Evolutionary conservation across 2,113 vertebrate species (phyloP).

Genomic region (Oplegnathus fasciatus): DNA sequence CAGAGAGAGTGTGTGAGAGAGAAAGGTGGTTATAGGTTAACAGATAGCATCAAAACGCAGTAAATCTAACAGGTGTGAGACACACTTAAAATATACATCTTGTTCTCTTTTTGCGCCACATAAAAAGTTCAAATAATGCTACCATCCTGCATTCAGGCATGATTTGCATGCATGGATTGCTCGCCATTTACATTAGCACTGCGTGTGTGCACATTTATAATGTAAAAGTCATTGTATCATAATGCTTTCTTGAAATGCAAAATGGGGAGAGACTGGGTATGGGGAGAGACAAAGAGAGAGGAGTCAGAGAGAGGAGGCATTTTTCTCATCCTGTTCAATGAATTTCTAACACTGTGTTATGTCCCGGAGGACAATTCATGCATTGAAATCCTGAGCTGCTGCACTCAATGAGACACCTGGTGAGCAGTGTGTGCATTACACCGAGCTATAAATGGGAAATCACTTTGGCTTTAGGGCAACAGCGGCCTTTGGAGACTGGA

Average conservation of each 20-base stretch:
- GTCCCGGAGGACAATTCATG: conserved; percentile 67
- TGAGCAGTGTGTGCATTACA: conserved; percentile 73
- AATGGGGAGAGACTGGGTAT: not conserved
- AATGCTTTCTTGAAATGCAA: conserved; percentile 17
- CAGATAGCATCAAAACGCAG: not conserved
- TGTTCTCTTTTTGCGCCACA: too few relatives aligned
- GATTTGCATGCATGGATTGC: not conserved
- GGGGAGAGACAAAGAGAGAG: conserved; percentile 42
- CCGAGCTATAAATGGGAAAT: conserved; percentile 42
- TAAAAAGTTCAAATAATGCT: not conserved
- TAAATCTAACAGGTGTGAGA: not conserved
- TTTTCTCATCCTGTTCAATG: conserved; percentile 59
- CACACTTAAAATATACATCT: not conserved
- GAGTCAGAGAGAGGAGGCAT: conserved; percentile 43
- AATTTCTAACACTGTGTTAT: conserved; percentile 62
- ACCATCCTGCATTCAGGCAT: not conserved
- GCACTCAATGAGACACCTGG: conserved; percentile 76
- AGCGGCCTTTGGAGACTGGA: conserved; percentile 31
- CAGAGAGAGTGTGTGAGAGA: not conserved
- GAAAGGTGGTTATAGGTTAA: not conserved
- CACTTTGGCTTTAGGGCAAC: conserved; percentile 31
- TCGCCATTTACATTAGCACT: not conserved
- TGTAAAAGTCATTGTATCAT: not conserved
- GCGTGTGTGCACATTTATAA: not conserved
- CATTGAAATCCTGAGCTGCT: conserved; percentile 62